Percentiles rank a stretch among this genome's conserved stretches.
Evolutionary conservation across 35 echinoderm and acorn worm genomes (phyloP).

Genomic region (Ptychodera flava): DNA sequence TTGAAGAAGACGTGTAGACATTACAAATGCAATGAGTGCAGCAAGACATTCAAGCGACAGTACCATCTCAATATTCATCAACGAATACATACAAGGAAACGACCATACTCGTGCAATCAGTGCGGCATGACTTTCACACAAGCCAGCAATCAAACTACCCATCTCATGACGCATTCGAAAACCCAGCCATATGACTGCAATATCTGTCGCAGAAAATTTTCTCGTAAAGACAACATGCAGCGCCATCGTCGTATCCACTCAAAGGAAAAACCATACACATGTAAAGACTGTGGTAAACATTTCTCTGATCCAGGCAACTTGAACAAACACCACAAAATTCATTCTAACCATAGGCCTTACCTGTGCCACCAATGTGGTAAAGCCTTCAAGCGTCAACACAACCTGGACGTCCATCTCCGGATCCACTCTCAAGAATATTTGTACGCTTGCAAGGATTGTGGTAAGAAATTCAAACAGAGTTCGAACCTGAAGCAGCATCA

Average conservation of each 20-base stretch:
- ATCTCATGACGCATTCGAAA: constrained; percentile 56
- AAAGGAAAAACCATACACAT: too few species aligned
- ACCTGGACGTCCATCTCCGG: constrained; percentile 82
- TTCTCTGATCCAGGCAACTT: too few species aligned
- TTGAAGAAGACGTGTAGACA: too few species aligned
- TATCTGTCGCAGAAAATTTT: too few species aligned
- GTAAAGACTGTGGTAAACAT: too few species aligned
- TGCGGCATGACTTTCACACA: constrained; percentile 49
- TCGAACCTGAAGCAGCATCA: too few species aligned
- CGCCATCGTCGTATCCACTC: constrained; percentile 57
- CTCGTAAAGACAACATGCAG: constrained; percentile 35
- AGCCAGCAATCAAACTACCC: constrained; percentile 19
- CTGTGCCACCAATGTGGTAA: too few species aligned
- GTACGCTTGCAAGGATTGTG: constrained; percentile 32
- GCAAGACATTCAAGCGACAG: constrained; percentile 18
- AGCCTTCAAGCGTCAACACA: constrained; percentile 94
- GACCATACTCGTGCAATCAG: constrained; percentile 41
- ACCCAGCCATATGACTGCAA: constrained; percentile 67
- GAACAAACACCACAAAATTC: too few species aligned
- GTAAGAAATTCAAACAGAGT: constrained; percentile 14
- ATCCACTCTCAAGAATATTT: constrained; percentile 67
- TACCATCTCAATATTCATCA: constrained; percentile 41
- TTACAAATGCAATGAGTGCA: constrained; percentile 10
- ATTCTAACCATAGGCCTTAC: constrained; percentile 79
- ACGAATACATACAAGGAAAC: constrained; percentile 43